Evolutionary conservation across 2,888 invertebrate species (phyloP).

Genomic region (Mellilla xanthometata): DNA sequence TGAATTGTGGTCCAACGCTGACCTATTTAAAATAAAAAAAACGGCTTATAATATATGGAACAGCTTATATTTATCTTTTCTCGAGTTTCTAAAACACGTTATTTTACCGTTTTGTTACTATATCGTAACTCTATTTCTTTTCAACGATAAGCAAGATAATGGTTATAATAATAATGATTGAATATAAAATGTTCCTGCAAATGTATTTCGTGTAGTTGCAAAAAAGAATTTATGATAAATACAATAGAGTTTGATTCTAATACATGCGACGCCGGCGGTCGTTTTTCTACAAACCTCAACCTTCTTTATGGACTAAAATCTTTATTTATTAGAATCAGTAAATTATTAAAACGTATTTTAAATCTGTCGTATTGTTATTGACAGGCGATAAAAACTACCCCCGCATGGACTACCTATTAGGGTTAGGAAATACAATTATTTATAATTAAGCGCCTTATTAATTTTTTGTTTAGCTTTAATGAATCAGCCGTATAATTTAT

Average conservation of each 20-base stretch:
- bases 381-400: constrained; percentile 48
- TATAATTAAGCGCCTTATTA: constrained; percentile 22
- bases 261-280: constrained; percentile 75
- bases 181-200: constrained; percentile 61
- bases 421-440: constrained; percentile 24
- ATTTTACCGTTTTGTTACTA: no score
- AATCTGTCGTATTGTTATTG: constrained; percentile 61
- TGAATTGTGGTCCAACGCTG: no score
- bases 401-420: constrained; percentile 19
- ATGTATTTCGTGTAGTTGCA: constrained; percentile 70
- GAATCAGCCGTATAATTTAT: no score
- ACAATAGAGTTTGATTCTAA: constrained; percentile 75
- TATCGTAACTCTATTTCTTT: no score
- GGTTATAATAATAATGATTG: constrained; percentile 12
- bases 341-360: constrained; percentile 74
- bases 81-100: no score
- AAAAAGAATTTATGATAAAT: constrained; percentile 78
- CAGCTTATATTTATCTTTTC: no score
- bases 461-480: constrained; percentile 7
- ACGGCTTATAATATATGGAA: no score
- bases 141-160: no score
- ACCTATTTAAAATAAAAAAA: no score
- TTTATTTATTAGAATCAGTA: constrained; percentile 80
- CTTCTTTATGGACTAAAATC: constrained; percentile 69
- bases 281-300: constrained; percentile 61